These are phyloP conservation scores for Cabera pusaria DNA, from an alignment of 2,888 invertebrate genomes.

Conservation along the genomic window DNA sequence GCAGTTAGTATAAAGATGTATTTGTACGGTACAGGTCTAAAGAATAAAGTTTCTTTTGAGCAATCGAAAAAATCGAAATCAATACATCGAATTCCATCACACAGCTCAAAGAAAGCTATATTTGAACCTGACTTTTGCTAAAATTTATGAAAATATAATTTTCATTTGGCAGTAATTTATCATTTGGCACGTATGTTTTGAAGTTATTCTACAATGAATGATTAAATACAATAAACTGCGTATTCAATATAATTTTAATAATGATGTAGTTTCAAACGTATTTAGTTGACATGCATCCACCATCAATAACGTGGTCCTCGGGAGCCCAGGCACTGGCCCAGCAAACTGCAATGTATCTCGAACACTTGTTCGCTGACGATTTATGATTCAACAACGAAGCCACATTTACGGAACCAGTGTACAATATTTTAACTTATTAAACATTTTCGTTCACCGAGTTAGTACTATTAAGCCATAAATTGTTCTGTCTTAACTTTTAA, in stretches of 20 bases:
- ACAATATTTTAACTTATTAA: slow-evolving; percentile 43
- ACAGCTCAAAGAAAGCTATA: no score
- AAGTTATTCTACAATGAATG: slow-evolving; percentile 35
- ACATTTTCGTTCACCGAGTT: slow-evolving; percentile 44
- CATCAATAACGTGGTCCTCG: slow-evolving; percentile 45
- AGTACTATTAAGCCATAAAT: slow-evolving; percentile 54
- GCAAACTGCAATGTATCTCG: slow-evolving; percentile 34
- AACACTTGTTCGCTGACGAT: slow-evolving; percentile 39
- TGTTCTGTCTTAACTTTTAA: slow-evolving; percentile 42
- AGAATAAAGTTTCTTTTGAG: slow-evolving; percentile 1
- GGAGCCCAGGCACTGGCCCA: slow-evolving; percentile 36
- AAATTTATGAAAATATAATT: slow-evolving; percentile 9
- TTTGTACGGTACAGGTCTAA: not conserved
- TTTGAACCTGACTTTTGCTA: no score
- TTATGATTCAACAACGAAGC: slow-evolving; percentile 37
- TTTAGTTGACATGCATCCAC: slow-evolving; percentile 57
- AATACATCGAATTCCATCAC: no score
- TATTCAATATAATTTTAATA: slow-evolving; percentile 26
- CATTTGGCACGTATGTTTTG: slow-evolving; percentile 8
- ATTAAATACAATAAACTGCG: slow-evolving; percentile 22
- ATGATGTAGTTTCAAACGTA: slow-evolving; percentile 38
- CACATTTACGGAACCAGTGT: slow-evolving; percentile 44
- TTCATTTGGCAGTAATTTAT: slow-evolving; percentile 10
- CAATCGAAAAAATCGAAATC: no score
- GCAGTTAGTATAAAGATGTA: not conserved